Evolutionary conservation across 2,113 vertebrate genomes (phyloP), one percentile per base, ranked within the genome.

Genomic region (Gnathonemus echidnorhynchus): DNA sequence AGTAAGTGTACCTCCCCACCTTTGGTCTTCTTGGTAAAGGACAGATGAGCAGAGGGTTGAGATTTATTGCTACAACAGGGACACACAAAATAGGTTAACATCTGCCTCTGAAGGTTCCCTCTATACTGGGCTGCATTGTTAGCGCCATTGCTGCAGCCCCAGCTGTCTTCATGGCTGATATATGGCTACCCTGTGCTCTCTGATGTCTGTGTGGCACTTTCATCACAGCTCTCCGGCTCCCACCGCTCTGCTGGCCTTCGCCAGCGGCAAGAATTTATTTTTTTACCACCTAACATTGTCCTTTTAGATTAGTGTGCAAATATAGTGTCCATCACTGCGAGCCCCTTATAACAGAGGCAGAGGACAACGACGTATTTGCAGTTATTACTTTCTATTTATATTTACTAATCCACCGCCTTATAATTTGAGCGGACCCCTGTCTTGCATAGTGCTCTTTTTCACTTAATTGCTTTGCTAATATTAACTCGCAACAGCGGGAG

Each of bases 61-160:
- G 89, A 92, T 92, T 90, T 93, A 91, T 27, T 10, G 83, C 35
- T 49, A 1, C 1, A 88, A 48, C 17, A 0, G 46, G 88, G 66
- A 39, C 50, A 90, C 17, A 88, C 89, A 52, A 91, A 92, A 86
- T 77, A 74, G 85, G 49, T 48, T 49, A 9, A 89, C 66, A n/a
- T 77, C 90, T 46, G 87, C 62, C 87, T 74, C 62, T 89, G 86
- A 87, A 90, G 91, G 46, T 87, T 85, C 62, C 9, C 86, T 87
- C 89, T 91, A 31, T 89, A 52, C 88, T 89, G 66, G 27, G 42
- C 27, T 49, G 49, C 80, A 56, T 90, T 56, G 86, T 48, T 53
- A 88, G 2, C 13, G 13, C 48, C 17, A 4, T 15, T 24, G 13
- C 46, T 5, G 39, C 0, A 31, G 17, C 42, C 39, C n/a, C 1